phyloP scores from a whole-genome alignment of 53 echinoderm and acorn worm species.

The Paelopatides confundens region DNA sequence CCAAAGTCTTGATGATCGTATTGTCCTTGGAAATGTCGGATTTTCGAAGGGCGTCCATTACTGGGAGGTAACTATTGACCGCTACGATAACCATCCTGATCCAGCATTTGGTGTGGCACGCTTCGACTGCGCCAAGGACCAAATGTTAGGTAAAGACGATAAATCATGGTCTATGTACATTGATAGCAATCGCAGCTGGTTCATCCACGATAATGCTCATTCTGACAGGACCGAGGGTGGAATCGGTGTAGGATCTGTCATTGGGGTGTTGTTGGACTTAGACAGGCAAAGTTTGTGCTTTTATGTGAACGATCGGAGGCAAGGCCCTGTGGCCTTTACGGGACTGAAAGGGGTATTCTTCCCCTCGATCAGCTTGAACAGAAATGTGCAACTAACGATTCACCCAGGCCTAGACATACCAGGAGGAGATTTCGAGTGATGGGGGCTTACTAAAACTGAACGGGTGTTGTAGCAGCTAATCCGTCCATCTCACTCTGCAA shows the following conservation, averaged over 20 bases:
- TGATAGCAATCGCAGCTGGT: constrained; percentile 99
- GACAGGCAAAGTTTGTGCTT: constrained; percentile 83
- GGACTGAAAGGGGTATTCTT: constrained; percentile 93
- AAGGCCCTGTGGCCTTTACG: constrained; percentile 91
- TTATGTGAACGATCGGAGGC: constrained; percentile 88
- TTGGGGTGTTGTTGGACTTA: constrained; percentile 93
- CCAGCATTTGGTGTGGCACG: constrained; percentile 97
- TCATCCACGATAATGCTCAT: constrained; percentile 97
- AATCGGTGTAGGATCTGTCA: constrained; percentile 86
- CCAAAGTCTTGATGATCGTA: constrained; percentile 91
- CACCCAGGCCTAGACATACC: constrained; percentile 97
- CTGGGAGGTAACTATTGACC: constrained; percentile 99
- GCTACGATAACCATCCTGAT: constrained; percentile 99
- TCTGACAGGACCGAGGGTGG: constrained; percentile 95
- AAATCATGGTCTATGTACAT: constrained; percentile 99
- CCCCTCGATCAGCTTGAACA: constrained; percentile 94
- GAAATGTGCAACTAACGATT: constrained; percentile 95
- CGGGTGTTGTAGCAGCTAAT: constrained; percentile 1
- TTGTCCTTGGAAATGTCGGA: constrained; percentile 97
- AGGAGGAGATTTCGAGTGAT: constrained; percentile 28
- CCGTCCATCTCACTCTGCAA: constrained; percentile 27
- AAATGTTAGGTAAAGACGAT: constrained; percentile 98
- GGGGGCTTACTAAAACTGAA: neutral
- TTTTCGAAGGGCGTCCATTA: constrained; percentile 99
- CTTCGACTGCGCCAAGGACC: constrained; percentile 87